phyloP scores from a whole-genome alignment of 2,888 invertebrate species.

The Drosophila heteroneura region DNA sequence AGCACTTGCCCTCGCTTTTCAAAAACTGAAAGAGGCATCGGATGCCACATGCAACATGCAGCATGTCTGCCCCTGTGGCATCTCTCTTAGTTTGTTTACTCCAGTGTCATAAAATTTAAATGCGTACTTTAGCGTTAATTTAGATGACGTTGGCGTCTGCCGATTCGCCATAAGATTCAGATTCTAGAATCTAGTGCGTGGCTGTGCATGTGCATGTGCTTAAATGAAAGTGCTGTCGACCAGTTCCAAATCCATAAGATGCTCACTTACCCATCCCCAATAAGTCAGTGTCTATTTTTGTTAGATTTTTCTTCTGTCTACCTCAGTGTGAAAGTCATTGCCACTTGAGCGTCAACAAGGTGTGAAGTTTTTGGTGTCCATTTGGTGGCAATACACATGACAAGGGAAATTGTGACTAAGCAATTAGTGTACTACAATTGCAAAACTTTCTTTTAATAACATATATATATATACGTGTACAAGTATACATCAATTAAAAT shows the following conservation, averaged over 20 bases:
- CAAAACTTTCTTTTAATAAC: not conserved
- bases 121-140: conserved; percentile 82
- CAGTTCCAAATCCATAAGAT: not conserved
- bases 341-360: conserved; percentile 25
- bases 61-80: conserved; percentile 24
- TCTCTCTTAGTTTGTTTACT: conserved; percentile 62
- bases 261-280: not conserved
- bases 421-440: conserved; percentile 1
- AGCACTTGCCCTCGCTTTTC: conserved; percentile 57
- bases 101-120: conserved; percentile 80
- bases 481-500: not conserved
- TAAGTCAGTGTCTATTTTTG: conserved; percentile 15
- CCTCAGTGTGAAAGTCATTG: conserved; percentile 32
- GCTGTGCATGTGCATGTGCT: conserved; percentile 26
- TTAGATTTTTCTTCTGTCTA: not conserved
- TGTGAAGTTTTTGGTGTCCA: conserved; percentile 9
- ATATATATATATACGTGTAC: not conserved
- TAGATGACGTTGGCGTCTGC: conserved; percentile 67
- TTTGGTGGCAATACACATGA: not conserved
- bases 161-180: conserved; percentile 24
- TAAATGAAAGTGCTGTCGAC: conserved; percentile 44
- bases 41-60: conserved; percentile 33
- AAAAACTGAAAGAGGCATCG: conserved; percentile 2
- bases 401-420: conserved; percentile 6
- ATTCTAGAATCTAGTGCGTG: not conserved